phyloP scores from a whole-genome alignment of 1,140 invertebrate genomes.

The Cherax quadricarinatus region DNA sequence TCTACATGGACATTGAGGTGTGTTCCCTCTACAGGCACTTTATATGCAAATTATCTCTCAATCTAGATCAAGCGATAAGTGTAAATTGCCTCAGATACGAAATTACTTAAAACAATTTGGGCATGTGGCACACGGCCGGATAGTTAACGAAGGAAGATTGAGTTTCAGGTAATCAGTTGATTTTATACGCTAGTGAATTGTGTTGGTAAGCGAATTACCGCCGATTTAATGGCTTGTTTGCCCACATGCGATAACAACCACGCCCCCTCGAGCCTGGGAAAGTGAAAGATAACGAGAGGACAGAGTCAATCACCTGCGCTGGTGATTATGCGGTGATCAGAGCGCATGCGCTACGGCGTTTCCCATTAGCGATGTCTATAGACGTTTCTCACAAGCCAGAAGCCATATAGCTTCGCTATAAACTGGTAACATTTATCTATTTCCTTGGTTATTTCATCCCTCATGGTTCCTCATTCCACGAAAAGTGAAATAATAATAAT shows the following conservation, averaged over 20 bases:
- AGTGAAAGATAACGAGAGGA: neutral
- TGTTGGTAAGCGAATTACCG: constrained; percentile 63
- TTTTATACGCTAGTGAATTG: constrained; percentile 61
- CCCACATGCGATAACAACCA: constrained; percentile 51
- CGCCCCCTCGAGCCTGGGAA: neutral
- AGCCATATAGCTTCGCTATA: neutral
- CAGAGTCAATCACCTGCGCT: neutral
- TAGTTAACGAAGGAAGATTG: constrained; percentile 39
- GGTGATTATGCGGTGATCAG: neutral
- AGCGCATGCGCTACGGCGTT: neutral
- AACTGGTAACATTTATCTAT: too few species aligned
- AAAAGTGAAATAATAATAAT: too few species aligned
- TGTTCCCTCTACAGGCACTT: neutral
- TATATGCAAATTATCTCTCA: neutral
- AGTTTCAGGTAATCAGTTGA: constrained; percentile 65
- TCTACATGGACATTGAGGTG: neutral
- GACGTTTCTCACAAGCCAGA: neutral
- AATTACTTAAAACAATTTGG: neutral
- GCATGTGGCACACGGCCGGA: constrained; percentile 23
- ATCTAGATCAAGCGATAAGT: neutral
- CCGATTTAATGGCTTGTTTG: constrained; percentile 62
- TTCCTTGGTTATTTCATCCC: too few species aligned
- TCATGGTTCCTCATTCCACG: too few species aligned
- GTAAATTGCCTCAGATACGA: neutral
- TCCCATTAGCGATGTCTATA: neutral